phyloP scores from a whole-genome alignment of 2,113 vertebrate genomes.

The Etheostoma cragini region DNA sequence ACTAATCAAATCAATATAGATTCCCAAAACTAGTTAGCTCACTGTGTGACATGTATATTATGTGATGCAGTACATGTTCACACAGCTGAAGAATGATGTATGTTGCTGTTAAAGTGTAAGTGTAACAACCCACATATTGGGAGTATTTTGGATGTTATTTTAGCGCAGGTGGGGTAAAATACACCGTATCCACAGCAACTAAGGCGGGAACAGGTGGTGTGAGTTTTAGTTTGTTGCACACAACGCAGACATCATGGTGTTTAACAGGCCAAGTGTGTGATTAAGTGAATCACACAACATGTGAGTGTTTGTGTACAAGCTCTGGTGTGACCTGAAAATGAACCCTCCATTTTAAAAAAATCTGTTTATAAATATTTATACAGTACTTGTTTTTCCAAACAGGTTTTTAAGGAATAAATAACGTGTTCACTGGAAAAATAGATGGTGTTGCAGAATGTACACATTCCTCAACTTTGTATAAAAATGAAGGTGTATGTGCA shows the following conservation, averaged over 20 bases:
- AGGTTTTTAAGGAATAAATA: too few species aligned
- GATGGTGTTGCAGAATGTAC: background rate
- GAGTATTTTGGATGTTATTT: background rate
- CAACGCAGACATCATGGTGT: background rate
- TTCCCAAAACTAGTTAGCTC: background rate
- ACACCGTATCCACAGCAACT: conserved; percentile 7
- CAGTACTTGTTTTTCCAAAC: background rate
- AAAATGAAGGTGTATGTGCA: background rate
- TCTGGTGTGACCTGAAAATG: background rate
- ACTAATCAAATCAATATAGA: background rate
- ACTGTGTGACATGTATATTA: too few species aligned
- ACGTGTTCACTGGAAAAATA: background rate
- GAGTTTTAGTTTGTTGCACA: background rate
- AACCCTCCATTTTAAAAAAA: too few species aligned
- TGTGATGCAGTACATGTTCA: background rate
- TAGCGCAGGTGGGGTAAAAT: background rate
- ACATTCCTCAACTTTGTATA: background rate
- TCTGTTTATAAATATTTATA: background rate
- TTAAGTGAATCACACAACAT: conserved; percentile 4
- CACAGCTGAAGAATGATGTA: background rate
- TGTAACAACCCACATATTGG: background rate
- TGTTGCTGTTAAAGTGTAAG: background rate
- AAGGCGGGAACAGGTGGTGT: conserved; percentile 19
- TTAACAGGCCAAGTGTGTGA: background rate
- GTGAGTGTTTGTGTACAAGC: background rate